A percentile compares a stretch with the other conserved stretches of the same genome.
Evolutionary conservation across 2,888 invertebrate species (phyloP).

Genomic region (Meteorus colon): DNA sequence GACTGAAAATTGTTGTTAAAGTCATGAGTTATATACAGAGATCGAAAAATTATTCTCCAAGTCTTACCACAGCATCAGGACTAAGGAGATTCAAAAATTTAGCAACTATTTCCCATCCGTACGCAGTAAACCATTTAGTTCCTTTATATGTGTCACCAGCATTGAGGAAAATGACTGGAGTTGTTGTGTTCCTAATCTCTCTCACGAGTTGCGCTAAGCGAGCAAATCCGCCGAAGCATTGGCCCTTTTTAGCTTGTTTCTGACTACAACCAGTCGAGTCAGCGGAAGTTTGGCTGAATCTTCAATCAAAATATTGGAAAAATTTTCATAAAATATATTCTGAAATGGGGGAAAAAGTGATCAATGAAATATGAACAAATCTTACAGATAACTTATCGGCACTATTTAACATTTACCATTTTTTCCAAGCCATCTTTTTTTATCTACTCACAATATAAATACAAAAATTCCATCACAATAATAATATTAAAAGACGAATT

Average conservation of each 20-base stretch:
- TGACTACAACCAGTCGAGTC: constrained; percentile 65
- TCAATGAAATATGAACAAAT: too few species aligned
- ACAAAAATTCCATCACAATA: too few species aligned
- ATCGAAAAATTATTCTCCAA: neutral
- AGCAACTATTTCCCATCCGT: constrained; percentile 86
- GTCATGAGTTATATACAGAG: neutral
- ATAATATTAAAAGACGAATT: too few species aligned
- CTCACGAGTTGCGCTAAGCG: constrained; percentile 81
- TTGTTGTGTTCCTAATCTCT: constrained; percentile 77
- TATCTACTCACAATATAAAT: too few species aligned
- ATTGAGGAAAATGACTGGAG: constrained; percentile 86
- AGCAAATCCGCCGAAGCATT: constrained; percentile 92
- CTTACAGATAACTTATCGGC: neutral
- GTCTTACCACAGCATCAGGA: constrained; percentile 89
- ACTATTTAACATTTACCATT: too few species aligned
- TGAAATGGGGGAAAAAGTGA: too few species aligned
- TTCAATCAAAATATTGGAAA: neutral
- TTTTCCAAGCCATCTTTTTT: too few species aligned
- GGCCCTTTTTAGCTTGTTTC: constrained; percentile 75
- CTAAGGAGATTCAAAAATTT: constrained; percentile 86
- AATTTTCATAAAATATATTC: too few species aligned
- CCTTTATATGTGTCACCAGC: constrained; percentile 96
- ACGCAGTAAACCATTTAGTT: constrained; percentile 88
- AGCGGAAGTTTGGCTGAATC: constrained; percentile 30
- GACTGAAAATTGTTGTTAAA: constrained; percentile 76